Evolutionary conservation across 2,113 vertebrate genomes (phyloP).

Genomic region (Benitochromis conjunctus): DNA sequence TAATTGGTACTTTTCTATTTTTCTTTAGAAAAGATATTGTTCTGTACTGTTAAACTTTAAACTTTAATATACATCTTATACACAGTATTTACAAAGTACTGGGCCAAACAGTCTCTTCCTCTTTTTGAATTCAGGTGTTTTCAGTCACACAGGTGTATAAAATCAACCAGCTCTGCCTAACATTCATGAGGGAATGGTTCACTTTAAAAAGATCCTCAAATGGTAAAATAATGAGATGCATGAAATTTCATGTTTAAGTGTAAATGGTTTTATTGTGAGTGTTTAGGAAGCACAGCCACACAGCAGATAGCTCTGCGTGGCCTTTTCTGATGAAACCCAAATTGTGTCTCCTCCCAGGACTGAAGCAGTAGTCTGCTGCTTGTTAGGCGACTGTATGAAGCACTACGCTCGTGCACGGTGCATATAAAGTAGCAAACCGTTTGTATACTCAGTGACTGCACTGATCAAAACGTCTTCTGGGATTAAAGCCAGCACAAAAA

Average conservation of each 20-base stretch:
- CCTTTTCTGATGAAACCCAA: background rate
- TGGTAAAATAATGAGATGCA: background rate
- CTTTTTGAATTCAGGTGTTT: background rate
- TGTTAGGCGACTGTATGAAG: background rate
- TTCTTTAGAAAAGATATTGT: background rate
- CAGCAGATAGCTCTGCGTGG: background rate
- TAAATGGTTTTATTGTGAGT: rapidly evolving
- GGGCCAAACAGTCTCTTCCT: background rate
- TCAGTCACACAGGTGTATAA: background rate
- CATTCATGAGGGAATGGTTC: background rate
- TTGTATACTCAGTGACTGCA: background rate
- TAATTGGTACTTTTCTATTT: too few species aligned
- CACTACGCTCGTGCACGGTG: background rate
- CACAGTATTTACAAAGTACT: background rate
- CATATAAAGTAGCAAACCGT: background rate
- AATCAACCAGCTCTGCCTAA: background rate
- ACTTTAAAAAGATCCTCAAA: background rate
- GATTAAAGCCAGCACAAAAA: background rate
- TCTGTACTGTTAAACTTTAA: background rate
- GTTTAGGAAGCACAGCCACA: background rate
- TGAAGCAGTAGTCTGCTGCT: background rate
- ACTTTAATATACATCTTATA: background rate
- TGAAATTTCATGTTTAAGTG: rapidly evolving
- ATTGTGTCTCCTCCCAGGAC: background rate
- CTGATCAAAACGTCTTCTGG: background rate